Conservation (phyloP, 1,140 invertebrate species). For the Drepana arcuata region DNA sequence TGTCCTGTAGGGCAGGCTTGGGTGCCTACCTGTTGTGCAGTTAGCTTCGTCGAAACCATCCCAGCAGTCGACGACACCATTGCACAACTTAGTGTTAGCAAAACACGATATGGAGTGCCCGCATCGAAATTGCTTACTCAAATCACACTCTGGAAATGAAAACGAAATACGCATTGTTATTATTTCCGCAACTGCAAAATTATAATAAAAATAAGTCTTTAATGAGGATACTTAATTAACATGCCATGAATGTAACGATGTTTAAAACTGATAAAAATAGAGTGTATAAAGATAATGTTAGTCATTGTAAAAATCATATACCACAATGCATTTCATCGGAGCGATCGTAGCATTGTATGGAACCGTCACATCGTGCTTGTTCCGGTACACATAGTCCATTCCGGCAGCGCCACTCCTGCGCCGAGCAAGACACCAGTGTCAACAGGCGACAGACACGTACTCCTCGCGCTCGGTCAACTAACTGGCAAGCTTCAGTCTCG, state of each 20-base stretch:
- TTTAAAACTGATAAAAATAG: too few species aligned
- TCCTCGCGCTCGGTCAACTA: slow-evolving; percentile 69
- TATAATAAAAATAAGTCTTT: background rate
- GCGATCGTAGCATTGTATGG: slow-evolving; percentile 84
- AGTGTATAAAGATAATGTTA: too few species aligned
- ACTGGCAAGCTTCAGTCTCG: slow-evolving; percentile 80
- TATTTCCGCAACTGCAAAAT: background rate
- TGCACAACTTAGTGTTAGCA: slow-evolving; percentile 77
- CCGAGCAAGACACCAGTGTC: slow-evolving; percentile 64
- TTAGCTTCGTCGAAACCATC: slow-evolving; percentile 86
- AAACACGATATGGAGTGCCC: slow-evolving; percentile 84
- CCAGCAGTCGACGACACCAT: slow-evolving; percentile 85
- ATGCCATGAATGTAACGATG: too few species aligned
- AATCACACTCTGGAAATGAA: slow-evolving; percentile 77
- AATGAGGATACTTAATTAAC: too few species aligned
- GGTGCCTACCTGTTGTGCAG: slow-evolving; percentile 80
- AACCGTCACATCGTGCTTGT: slow-evolving; percentile 80
- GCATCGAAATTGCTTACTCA: slow-evolving; percentile 82
- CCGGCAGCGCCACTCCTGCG: slow-evolving; percentile 79
- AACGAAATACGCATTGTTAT: slow-evolving; percentile 2
- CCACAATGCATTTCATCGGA: slow-evolving; percentile 86
- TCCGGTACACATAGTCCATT: slow-evolving; percentile 81
- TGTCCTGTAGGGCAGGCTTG: too few species aligned
- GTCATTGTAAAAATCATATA: too few species aligned
- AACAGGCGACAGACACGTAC: slow-evolving; percentile 67